Conservation (phyloP, 2,888 invertebrate genomes). For the Ophion obscuratus region DNA sequence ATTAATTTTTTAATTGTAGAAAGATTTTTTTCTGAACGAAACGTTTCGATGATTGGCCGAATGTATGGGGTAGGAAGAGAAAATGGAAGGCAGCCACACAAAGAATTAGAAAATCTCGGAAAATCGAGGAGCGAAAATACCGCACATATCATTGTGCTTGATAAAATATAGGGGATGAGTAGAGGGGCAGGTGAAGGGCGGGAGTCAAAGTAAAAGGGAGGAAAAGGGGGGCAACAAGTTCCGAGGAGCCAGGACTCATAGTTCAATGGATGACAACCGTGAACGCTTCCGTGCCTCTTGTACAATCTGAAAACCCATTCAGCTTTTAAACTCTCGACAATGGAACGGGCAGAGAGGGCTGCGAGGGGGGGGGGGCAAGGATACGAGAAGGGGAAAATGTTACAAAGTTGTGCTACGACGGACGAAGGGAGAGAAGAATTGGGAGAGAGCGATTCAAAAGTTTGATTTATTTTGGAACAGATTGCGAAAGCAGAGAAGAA, state of each 20-base stretch:
- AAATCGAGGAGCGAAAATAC: background rate
- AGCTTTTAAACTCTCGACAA: constrained; percentile 83
- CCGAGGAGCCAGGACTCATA: constrained; percentile 47
- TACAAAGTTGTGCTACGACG: constrained; percentile 79
- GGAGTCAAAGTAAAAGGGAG: constrained; percentile 9
- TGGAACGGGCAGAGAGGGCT: constrained; percentile 68
- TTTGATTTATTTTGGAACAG: constrained; percentile 83
- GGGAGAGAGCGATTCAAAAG: constrained; percentile 80
- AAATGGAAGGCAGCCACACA: too few species aligned
- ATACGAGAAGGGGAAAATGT: constrained; percentile 58
- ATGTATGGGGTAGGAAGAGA: too few species aligned
- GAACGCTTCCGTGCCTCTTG: constrained; percentile 73
- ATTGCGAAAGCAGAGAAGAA: constrained; percentile 78
- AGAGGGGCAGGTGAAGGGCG: constrained; percentile 15
- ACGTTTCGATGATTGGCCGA: too few species aligned
- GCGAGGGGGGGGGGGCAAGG: constrained; percentile 52
- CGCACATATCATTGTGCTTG: constrained; percentile 12
- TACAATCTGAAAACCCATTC: constrained; percentile 83
- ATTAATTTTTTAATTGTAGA: too few species aligned
- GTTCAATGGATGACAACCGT: constrained; percentile 78
- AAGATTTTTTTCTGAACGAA: too few species aligned
- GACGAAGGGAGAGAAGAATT: constrained; percentile 54
- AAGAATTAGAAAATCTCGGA: background rate
- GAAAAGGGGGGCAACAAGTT: constrained; percentile 39
- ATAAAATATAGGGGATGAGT: constrained; percentile 33